These are phyloP conservation scores for Origma solitaria DNA, from an alignment of 2,113 vertebrate genomes.

Conservation along the genomic window DNA sequence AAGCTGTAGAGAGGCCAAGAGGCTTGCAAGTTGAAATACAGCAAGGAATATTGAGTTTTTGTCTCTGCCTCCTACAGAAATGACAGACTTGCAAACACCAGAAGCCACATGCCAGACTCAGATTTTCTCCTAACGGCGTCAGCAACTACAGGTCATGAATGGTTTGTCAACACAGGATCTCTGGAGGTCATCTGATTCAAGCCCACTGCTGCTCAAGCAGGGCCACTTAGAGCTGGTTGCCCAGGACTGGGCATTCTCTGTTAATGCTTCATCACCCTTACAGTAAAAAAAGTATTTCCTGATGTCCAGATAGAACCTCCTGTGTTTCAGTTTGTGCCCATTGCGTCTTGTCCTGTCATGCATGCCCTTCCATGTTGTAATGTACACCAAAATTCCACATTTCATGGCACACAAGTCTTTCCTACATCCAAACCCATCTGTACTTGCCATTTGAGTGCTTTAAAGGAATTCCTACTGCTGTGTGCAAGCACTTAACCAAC, in stretches of 20 bases:
- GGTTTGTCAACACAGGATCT: not conserved
- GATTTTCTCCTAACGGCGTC: not conserved
- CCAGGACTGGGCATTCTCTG: not conserved
- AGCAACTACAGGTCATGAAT: not conserved
- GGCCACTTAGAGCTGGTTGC: not conserved
- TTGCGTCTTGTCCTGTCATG: not conserved
- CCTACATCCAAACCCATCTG: not conserved
- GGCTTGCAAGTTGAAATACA: not conserved
- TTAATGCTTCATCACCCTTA: not conserved
- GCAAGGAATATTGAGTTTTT: not conserved
- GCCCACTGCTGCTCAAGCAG: not conserved
- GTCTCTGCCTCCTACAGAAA: not conserved
- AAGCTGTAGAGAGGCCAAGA: not conserved
- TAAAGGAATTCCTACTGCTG: not conserved
- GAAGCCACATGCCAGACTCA: not conserved
- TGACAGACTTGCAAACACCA: not conserved
- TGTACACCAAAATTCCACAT: not conserved
- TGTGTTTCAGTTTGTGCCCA: not conserved
- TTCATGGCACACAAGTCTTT: not conserved
- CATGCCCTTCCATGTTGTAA: not conserved
- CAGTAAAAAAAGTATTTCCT: not conserved
- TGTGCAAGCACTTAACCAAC: not conserved
- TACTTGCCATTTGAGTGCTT: not conserved
- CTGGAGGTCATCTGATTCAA: not conserved
- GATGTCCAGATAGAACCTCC: not conserved